Evolutionary conservation across 2,797 vertebrate species (phyloP).

Genomic region (Squalus acanthias): DNA sequence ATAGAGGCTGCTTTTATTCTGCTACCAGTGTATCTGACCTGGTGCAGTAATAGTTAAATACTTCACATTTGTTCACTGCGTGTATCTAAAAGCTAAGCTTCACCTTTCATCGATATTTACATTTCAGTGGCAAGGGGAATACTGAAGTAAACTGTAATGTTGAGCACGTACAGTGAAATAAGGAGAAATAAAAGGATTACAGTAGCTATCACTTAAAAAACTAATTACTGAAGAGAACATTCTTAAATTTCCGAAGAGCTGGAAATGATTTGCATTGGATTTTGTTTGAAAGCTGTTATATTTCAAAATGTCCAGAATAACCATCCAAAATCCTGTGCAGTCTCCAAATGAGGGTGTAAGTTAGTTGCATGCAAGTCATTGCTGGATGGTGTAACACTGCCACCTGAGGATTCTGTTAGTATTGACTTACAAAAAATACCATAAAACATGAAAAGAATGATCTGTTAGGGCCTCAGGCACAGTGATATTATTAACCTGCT

Average conservation of each 20-base stretch:
- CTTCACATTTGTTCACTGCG: background rate
- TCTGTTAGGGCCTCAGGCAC: background rate
- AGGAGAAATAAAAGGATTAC: background rate
- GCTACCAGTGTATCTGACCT: no score
- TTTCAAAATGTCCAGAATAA: background rate
- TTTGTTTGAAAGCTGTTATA: background rate
- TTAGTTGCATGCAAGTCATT: background rate
- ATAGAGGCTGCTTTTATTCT: background rate
- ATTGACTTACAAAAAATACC: background rate
- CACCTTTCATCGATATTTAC: background rate
- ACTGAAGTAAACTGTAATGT: background rate
- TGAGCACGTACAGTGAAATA: background rate
- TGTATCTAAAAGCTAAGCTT: background rate
- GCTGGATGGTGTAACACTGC: background rate
- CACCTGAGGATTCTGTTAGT: conserved; percentile 8
- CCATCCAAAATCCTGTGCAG: background rate
- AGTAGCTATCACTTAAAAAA: background rate
- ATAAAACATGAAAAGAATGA: conserved; percentile 24
- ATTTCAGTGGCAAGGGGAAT: background rate
- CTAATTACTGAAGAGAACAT: background rate
- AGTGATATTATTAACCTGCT: conserved; percentile 22
- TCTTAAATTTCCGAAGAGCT: background rate
- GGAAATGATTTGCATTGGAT: background rate
- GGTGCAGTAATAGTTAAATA: background rate
- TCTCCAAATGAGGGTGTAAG: background rate